Evolutionary conservation across 2,888 invertebrate genomes (phyloP), one percentile per base, ranked within the genome.

Genomic region (Scaeva pyrastri): DNA sequence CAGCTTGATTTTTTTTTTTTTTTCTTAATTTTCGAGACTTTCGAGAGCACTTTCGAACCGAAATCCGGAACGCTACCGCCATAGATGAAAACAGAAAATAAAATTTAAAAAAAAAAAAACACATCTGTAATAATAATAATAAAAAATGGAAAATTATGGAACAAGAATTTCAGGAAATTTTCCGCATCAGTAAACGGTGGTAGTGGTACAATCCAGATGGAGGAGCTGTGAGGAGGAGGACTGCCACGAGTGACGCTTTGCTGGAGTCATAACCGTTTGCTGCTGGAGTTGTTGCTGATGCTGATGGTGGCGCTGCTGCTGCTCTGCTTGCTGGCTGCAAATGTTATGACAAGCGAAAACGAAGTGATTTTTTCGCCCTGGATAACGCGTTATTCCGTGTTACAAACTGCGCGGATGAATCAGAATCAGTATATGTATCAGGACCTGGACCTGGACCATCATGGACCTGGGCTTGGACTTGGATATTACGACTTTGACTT

Each of bases 301-400:
- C 31, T n/a, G n/a, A n/a, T n/a, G n/a, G 8, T 31, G 31, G 58
- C 78, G 78, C 68, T 79, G 78, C 58, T 58, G 48, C 6, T 31
- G 31, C 31, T n/a, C n/a, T 31, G 31, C 31, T 31, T 31, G 76
- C 6, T 73, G 78, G 78, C 56, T 77, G 79, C 87, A 88, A 82
- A 80, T 70, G 88, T 90, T 90, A 90, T 91, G 90, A 91, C 90
- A 91, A 90, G 91, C 91, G 90, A 89, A 90, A 90, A 91, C 90
- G 90, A 90, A 90, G 90, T 91, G 90, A 90, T 90, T 90, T 87
- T 83, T 87, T 75, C 66, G 66, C 58, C 75, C 52, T 55, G 71
- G 64, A 75, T 66, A 75, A 71, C 60, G 60, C 82, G 71, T 72
- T 77, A n/a, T 52, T 58, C 60, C 50, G 71, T 68, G 62, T 60